A percentile compares a stretch with the other conserved stretches of the same genome.
Evolutionary conservation across 2,797 vertebrate genomes (phyloP).

Genomic region (Ceryle rudis): DNA sequence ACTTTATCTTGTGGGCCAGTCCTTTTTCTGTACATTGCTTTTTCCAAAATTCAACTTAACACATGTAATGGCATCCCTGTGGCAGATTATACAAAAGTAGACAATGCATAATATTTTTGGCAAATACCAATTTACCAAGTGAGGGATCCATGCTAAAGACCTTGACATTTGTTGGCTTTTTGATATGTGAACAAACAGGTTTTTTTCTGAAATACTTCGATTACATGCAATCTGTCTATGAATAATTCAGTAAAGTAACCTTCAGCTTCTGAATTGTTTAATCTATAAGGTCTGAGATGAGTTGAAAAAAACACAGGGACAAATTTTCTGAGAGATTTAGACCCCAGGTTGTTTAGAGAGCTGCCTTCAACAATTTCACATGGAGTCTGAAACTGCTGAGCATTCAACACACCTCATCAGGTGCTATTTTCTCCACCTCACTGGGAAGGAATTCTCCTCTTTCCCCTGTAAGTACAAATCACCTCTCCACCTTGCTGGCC

Average conservation of each 20-base stretch:
- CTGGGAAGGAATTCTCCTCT: neutral
- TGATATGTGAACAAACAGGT: neutral
- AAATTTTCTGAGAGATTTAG: neutral
- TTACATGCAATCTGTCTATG: neutral
- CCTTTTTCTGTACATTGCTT: neutral
- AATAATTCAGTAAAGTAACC: conserved; percentile 27
- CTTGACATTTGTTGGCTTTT: conserved; percentile 8
- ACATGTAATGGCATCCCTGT: neutral
- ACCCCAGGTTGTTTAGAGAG: neutral
- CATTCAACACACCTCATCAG: neutral
- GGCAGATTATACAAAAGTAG: neutral
- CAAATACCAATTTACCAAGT: neutral
- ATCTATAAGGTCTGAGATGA: neutral
- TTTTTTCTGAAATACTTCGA: conserved; percentile 1
- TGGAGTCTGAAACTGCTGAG: neutral
- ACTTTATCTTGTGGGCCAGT: neutral
- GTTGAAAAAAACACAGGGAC: neutral
- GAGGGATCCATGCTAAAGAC: neutral
- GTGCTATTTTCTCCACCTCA: neutral
- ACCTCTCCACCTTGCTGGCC: neutral
- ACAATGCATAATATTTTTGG: neutral
- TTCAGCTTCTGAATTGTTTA: neutral
- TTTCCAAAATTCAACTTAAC: neutral
- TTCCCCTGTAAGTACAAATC: neutral
- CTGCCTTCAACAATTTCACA: neutral